These are phyloP conservation scores for Prochilodus magdalenae DNA, from an alignment of 2,113 vertebrate species.

Conservation along the genomic window DNA sequence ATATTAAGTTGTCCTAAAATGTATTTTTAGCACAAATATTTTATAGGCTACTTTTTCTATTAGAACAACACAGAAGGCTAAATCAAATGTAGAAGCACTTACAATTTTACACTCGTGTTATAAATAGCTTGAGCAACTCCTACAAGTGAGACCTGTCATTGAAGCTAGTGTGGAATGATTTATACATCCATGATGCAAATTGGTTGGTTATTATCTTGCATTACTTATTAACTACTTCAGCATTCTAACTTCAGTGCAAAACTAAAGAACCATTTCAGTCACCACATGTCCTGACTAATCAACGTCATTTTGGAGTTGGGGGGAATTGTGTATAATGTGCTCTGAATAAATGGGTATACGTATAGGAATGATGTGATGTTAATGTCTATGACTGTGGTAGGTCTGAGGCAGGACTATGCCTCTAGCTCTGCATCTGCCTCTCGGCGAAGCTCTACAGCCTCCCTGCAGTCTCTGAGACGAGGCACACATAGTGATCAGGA, in stretches of 20 bases:
- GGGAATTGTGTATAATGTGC: neutral
- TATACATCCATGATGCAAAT: too few species aligned
- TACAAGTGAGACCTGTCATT: too few species aligned
- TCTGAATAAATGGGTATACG: neutral
- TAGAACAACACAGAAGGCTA: too few species aligned
- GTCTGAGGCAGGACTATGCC: slow-evolving; percentile 89
- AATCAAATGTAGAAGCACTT: too few species aligned
- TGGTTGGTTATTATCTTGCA: too few species aligned
- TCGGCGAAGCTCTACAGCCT: slow-evolving; percentile 87
- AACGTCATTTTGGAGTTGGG: too few species aligned
- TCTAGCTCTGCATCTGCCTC: slow-evolving; percentile 87
- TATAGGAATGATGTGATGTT: neutral
- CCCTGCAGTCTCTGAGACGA: slow-evolving; percentile 85
- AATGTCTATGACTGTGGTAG: slow-evolving; percentile 62
- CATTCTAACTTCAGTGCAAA: neutral
- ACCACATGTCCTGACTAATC: too few species aligned
- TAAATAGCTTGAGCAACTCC: too few species aligned
- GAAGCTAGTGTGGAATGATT: too few species aligned
- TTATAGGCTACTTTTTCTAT: neutral
- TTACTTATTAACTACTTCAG: too few species aligned
- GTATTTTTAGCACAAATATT: neutral
- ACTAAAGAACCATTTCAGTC: neutral
- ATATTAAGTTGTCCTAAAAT: neutral
- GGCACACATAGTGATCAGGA: slow-evolving; percentile 93
- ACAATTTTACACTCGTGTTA: too few species aligned